Conservation (phyloP, 2,888 invertebrate genomes). For the Pyrochroa serraticornis region DNA sequence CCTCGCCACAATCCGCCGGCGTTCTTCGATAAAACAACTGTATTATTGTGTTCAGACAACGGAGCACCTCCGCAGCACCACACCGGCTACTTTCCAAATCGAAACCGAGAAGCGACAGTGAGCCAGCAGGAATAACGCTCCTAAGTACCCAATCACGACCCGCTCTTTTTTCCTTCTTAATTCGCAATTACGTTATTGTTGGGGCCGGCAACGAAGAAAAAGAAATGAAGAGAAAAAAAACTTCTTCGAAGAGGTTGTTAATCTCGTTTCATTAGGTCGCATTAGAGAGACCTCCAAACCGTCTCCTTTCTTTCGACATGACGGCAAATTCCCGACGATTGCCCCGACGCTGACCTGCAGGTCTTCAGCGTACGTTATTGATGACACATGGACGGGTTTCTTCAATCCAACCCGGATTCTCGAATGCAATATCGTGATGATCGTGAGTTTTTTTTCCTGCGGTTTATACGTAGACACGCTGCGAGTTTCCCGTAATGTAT, state of each 20-base stretch:
- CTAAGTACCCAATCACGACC: no score
- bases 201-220: no score
- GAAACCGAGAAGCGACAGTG: no score
- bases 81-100: no score
- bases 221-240: no score
- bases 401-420: conserved; percentile 48
- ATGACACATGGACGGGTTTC: conserved; percentile 49
- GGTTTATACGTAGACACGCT: conserved; percentile 17
- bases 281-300: no score
- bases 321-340: conserved; percentile 36
- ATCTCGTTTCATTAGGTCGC: conserved; percentile 8
- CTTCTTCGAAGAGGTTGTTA: conserved; percentile 17
- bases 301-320: conserved; percentile 1
- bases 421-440: conserved; percentile 43
- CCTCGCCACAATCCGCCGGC: not conserved
- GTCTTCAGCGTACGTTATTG: conserved; percentile 46
- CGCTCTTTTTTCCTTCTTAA: no score
- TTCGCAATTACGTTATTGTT: no score
- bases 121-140: no score
- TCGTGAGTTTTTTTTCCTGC: conserved; percentile 37
- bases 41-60: no score
- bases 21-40: no score
- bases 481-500: conserved; percentile 34
- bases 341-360: conserved; percentile 43
- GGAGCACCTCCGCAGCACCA: no score